A percentile compares a stretch with the other conserved stretches of the same genome.
These are phyloP conservation scores for Xyrichtys novacula DNA, from an alignment of 2,797 vertebrate species.

Conservation along the genomic window DNA sequence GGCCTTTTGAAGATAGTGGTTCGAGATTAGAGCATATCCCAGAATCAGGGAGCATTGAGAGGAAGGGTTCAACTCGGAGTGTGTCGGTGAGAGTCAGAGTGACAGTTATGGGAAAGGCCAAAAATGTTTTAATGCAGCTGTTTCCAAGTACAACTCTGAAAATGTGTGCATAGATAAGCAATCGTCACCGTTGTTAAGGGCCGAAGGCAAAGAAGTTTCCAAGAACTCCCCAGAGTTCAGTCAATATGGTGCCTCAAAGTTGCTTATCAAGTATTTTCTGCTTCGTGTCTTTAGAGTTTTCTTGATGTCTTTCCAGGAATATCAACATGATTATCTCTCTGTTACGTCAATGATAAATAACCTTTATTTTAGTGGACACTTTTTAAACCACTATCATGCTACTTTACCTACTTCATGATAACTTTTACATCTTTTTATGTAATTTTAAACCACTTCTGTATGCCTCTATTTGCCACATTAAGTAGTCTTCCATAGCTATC, in stretches of 20 bases:
- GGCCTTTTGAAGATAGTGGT: slow-evolving; percentile 83
- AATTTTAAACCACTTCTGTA: no score
- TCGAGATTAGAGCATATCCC: slow-evolving; percentile 74
- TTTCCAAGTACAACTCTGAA: slow-evolving; percentile 53
- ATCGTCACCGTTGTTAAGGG: slow-evolving; percentile 26
- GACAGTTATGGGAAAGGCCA: slow-evolving; percentile 54
- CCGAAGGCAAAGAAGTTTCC: slow-evolving; percentile 33
- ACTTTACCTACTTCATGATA: no score
- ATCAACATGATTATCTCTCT: no score
- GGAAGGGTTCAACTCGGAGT: slow-evolving; percentile 32
- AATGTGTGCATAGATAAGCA: slow-evolving; percentile 56
- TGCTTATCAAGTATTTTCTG: no score
- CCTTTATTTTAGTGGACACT: no score
- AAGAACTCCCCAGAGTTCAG: slow-evolving; percentile 42
- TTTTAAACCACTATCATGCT: no score
- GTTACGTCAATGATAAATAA: no score
- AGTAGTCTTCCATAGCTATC: no score
- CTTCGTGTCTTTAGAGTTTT: slow-evolving; percentile 30
- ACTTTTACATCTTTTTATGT: no score
- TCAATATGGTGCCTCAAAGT: slow-evolving; percentile 43
- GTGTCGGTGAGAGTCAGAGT: slow-evolving; percentile 42
- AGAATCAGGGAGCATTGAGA: slow-evolving; percentile 55
- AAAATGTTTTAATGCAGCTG: slow-evolving; percentile 51
- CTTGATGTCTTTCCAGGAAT: no score
- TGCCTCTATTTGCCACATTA: no score